Conservation (phyloP, 2,113 vertebrate species). For the Pseudolaguvia tuberculata region DNA sequence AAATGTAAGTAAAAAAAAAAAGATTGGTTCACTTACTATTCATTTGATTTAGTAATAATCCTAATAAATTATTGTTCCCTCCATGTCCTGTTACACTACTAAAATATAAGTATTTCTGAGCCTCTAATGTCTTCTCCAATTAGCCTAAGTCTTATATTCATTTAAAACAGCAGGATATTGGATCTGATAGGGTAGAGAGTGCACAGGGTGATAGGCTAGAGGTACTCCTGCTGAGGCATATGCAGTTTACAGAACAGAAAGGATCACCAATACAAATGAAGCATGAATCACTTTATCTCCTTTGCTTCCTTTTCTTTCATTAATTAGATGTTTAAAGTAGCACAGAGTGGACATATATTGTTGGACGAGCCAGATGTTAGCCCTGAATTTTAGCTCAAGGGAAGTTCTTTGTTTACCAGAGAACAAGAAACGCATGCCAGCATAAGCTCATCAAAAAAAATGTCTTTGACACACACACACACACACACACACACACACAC, state of each 20-base stretch:
- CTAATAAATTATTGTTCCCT: background rate
- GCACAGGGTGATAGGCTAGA: background rate
- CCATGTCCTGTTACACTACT: background rate
- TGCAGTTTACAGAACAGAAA: constrained; percentile 51
- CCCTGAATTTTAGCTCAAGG: constrained; percentile 59
- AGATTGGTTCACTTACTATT: background rate
- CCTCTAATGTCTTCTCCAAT: constrained; percentile 37
- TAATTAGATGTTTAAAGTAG: constrained; percentile 67
- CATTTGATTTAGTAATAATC: background rate
- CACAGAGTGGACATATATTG: constrained; percentile 64
- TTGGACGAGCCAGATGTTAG: constrained; percentile 68
- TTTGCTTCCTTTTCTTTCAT: constrained; percentile 59
- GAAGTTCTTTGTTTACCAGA: constrained; percentile 66
- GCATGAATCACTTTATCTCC: constrained; percentile 39
- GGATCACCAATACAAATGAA: constrained; percentile 51
- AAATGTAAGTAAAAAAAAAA: constrained; percentile 29
- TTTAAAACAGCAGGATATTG: constrained; percentile 23
- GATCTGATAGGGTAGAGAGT: constrained; percentile 8
- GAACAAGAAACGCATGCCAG: constrained; percentile 62
- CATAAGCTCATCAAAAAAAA: constrained; percentile 48
- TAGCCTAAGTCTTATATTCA: constrained; percentile 26
- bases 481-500: too few relatives aligned
- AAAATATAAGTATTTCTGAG: constrained; percentile 13
- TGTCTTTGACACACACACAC: constrained; percentile 44
- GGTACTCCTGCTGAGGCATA: constrained; percentile 41